Percentiles rank a stretch among this genome's conserved stretches.
phyloP scores from a whole-genome alignment of 1,140 invertebrate species.

The Diploscapter pachys region DNA sequence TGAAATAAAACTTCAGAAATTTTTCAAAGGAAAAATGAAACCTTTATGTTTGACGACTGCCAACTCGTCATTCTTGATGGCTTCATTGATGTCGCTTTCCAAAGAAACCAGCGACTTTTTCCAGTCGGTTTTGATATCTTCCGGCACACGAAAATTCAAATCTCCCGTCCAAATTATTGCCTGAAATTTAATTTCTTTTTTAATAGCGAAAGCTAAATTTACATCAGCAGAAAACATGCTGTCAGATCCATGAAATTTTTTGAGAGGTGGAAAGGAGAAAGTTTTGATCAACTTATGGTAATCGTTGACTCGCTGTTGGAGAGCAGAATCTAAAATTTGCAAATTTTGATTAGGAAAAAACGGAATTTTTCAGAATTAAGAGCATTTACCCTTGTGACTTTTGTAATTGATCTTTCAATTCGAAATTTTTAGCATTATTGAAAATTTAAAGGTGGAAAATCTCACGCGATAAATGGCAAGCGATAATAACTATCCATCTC shows the following conservation, averaged over 20 bases:
- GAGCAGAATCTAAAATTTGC: conserved; percentile 12
- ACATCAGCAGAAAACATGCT: conserved; percentile 32
- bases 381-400: not conserved
- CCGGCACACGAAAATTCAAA: conserved; percentile 28
- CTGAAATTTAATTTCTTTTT: conserved; percentile 10
- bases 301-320: conserved; percentile 17
- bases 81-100: conserved; percentile 2
- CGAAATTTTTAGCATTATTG: not conserved
- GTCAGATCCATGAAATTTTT: conserved; percentile 11
- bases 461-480: conserved; percentile 34
- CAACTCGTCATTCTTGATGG: conserved; percentile 21
- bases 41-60: conserved; percentile 2
- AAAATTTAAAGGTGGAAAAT: not conserved
- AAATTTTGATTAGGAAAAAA: not conserved
- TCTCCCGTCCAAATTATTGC: conserved; percentile 29
- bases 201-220: not conserved
- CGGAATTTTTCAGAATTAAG: not conserved
- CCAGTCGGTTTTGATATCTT: conserved; percentile 2
- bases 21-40: not conserved
- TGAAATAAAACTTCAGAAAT: conserved; percentile 1
- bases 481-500: conserved; percentile 30
- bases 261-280: conserved; percentile 18
- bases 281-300: conserved; percentile 16
- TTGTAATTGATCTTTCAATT: not conserved
- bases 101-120: not conserved